Conservation (phyloP, 2,888 invertebrate species). For the Heliconius charithonia region DNA sequence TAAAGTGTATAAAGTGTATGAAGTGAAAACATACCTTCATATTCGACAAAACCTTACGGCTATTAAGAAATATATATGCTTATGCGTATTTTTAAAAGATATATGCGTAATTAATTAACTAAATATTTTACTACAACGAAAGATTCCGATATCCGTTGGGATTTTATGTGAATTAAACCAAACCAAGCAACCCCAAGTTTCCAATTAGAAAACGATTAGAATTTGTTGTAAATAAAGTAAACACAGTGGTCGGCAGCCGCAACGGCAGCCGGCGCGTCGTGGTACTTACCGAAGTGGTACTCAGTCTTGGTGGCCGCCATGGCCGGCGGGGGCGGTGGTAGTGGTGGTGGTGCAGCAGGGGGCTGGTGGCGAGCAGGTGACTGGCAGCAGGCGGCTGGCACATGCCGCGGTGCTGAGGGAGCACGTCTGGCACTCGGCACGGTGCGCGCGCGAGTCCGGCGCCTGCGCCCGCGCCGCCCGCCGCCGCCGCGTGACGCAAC, state of each 20-base stretch:
- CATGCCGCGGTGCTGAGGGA: conserved; percentile 43
- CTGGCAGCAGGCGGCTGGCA: conserved; percentile 54
- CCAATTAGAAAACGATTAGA: conserved; percentile 7
- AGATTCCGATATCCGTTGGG: too few species aligned
- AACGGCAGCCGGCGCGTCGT: conserved; percentile 2
- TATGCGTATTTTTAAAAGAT: neutral
- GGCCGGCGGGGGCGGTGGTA: conserved; percentile 45
- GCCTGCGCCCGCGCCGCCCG: conserved; percentile 39
- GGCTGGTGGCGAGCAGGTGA: conserved; percentile 42
- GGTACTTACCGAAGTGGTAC: conserved; percentile 73
- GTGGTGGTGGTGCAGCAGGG: conserved; percentile 24
- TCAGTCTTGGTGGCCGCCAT: conserved; percentile 66
- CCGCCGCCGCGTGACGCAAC: conserved; percentile 18
- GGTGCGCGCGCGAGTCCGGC: conserved; percentile 62
- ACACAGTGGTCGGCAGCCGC: conserved; percentile 2
- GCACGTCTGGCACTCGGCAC: conserved; percentile 48
- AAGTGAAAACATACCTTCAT: neutral
- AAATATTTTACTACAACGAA: too few species aligned
- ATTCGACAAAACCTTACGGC: neutral
- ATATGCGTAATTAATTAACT: too few species aligned
- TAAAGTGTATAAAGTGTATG: too few species aligned
- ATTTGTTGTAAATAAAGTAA: neutral
- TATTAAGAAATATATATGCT: neutral
- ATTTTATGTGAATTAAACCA: too few species aligned
- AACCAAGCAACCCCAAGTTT: neutral